Base-by-base conservation (phyloP, 2,888 invertebrate species). In the Meteorus colon region DNA sequence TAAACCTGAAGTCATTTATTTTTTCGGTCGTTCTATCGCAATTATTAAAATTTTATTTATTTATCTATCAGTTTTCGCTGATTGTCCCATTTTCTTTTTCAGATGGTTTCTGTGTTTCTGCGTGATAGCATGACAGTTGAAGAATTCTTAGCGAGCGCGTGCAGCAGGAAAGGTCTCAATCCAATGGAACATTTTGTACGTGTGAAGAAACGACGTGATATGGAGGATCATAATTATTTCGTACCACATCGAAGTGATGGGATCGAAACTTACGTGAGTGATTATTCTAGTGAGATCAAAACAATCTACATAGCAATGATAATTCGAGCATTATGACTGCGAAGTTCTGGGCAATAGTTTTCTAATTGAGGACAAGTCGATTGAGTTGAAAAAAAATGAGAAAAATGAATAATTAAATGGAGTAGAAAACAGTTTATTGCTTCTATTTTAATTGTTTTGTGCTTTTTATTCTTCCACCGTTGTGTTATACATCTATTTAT, bases 211-310 rank as follows among this genome's bases (percentile, higher is more conserved):
- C 94, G 97, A 83, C 93, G 96, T 82, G 97, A 98, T 86, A 96
- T 97, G 94, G 97, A 97, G 90, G 97, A 97, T 90, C 96, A 96
- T 90, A 97, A 97, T 91, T 98, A 97, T 91, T 97, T 97, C 91
- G 97, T 98, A 86, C 98, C 98, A 78, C 97, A 97, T 90, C 94
- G 97, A 86, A 95, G 96, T 87, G 97, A 98, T 91, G 94, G 96
- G 87, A 97, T 98, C 86, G 98, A 98, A 91, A 97, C 97, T 89
- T 97, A 97, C 90, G 97, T 98, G 91, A 95, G 96, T 93, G 0
- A 14, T 19, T 55, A 29, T 66, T n/a, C 10, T 62, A 31, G 12
- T 55, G 19, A 55, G 8, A 55, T 55, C 8, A 1, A 6, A 1
- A 19, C 4, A 24, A 19, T 8, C n/a, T n/a, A 48, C 3, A n/a